Evolutionary conservation across 2,888 invertebrate species (phyloP).

Genomic region (Sipha maydis): DNA sequence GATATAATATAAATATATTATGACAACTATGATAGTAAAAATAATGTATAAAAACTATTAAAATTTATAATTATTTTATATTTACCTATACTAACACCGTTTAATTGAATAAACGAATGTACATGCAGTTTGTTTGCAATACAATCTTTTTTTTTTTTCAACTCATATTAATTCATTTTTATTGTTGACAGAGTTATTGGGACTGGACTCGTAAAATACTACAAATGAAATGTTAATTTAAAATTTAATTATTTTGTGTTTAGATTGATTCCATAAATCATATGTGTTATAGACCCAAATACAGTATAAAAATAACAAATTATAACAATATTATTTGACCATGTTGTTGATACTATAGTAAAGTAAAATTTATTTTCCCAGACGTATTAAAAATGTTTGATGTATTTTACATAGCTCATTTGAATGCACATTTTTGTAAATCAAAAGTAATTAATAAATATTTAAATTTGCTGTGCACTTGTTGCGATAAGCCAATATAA

Average conservation of each 20-base stretch:
- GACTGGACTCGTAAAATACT: not conserved
- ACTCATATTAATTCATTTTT: not conserved
- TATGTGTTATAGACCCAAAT: not conserved
- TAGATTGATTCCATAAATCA: not conserved
- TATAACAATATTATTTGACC: not conserved
- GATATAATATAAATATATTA: no score
- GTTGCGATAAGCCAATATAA: no score
- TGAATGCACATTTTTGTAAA: not conserved
- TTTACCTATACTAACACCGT: not conserved
- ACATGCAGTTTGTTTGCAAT: not conserved
- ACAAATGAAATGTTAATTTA: not conserved
- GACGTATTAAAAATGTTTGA: slow-evolving; percentile 4
- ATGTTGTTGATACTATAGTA: not conserved
- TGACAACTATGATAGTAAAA: not conserved
- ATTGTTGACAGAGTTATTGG: not conserved
- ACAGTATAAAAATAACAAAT: not conserved
- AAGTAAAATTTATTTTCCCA: slow-evolving; percentile 3
- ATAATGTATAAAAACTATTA: not conserved
- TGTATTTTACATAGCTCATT: not conserved
- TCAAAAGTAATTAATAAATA: not conserved
- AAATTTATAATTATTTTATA: not conserved
- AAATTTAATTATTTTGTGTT: not conserved
- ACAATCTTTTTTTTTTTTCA: not conserved
- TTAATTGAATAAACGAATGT: not conserved
- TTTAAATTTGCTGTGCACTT: not conserved